Percentiles rank a stretch among this genome's conserved stretches.
Conservation (phyloP, 1,140 invertebrate genomes). For the Drosophila sechellia region DNA sequence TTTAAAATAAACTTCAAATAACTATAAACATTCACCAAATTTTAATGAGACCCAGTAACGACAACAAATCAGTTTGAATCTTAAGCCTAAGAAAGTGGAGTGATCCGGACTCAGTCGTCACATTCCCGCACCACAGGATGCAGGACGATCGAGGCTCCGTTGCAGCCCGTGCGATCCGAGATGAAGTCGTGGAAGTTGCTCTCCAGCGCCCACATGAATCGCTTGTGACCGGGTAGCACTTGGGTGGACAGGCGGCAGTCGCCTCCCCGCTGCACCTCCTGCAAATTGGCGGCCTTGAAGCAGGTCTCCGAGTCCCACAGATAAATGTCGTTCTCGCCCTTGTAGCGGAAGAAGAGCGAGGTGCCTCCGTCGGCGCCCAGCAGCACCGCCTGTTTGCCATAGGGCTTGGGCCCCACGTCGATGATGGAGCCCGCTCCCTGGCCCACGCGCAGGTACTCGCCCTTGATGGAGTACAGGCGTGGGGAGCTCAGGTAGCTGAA, state of each 20-base stretch:
- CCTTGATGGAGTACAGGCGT: conserved; percentile 86
- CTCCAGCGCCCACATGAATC: conserved; percentile 87
- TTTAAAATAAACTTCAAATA: not conserved
- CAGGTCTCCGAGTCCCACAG: conserved; percentile 87
- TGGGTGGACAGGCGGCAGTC: conserved; percentile 87
- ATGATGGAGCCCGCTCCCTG: conserved; percentile 85
- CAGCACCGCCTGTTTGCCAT: conserved; percentile 85
- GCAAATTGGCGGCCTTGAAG: conserved; percentile 86
- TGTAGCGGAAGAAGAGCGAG: conserved; percentile 87
- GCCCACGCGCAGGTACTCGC: conserved; percentile 85
- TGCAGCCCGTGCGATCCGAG: conserved; percentile 86
- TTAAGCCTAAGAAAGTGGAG: conserved; percentile 33
- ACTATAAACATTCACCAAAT: conserved; percentile 5
- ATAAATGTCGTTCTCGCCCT: conserved; percentile 87
- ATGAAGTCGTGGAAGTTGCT: conserved; percentile 89
- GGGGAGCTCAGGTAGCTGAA: conserved; percentile 87
- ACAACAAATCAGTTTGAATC: conserved; percentile 13
- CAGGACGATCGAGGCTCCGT: conserved; percentile 85
- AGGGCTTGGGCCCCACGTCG: conserved; percentile 86
- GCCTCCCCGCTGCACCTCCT: conserved; percentile 86
- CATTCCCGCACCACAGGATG: conserved; percentile 85
- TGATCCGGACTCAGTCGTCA: conserved; percentile 53
- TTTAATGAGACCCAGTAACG: conserved; percentile 45
- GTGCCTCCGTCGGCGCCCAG: conserved; percentile 87
- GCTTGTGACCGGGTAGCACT: conserved; percentile 86